A percentile compares a stretch with the other conserved stretches of the same genome.
phyloP scores from a whole-genome alignment of 2,888 invertebrate species.

The Synergus laeviventris region DNA sequence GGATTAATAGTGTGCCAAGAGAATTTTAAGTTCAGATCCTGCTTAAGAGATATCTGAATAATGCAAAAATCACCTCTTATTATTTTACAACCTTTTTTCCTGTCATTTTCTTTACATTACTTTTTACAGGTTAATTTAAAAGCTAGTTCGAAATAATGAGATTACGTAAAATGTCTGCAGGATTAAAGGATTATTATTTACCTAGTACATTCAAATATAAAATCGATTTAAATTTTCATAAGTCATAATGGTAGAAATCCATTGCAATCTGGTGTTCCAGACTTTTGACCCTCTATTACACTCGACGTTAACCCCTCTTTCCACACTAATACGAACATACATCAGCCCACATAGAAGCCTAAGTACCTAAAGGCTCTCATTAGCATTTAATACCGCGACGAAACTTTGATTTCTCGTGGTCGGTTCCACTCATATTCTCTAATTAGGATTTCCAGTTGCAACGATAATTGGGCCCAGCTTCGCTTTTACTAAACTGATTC shows the following conservation, averaged over 20 bases:
- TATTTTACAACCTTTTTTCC: not conserved
- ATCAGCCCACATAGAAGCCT: constrained; percentile 63
- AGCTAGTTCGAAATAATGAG: not conserved
- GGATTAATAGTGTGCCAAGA: constrained; percentile 71
- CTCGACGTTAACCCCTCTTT: constrained; percentile 50
- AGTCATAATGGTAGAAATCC: not conserved
- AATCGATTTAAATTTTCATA: not conserved
- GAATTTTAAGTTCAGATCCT: constrained; percentile 68
- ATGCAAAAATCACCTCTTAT: constrained; percentile 31
- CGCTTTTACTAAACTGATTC: constrained; percentile 44
- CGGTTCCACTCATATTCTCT: constrained; percentile 58
- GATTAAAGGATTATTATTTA: too few relatives aligned
- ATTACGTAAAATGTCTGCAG: not conserved
- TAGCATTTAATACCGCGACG: constrained; percentile 69
- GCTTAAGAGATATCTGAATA: constrained; percentile 34
- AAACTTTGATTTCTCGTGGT: constrained; percentile 70
- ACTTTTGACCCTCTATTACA: constrained; percentile 36
- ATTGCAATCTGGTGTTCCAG: not conserved
- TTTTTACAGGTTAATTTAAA: not conserved
- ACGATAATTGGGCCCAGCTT: constrained; percentile 60
- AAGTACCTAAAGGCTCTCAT: constrained; percentile 64
- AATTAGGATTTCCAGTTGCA: constrained; percentile 66
- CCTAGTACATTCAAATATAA: not conserved
- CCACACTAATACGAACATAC: constrained; percentile 64
- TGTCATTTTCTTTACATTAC: not conserved